These are phyloP conservation scores for Dryobotodes eremita DNA, from an alignment of 2,888 invertebrate genomes.

Conservation along the genomic window DNA sequence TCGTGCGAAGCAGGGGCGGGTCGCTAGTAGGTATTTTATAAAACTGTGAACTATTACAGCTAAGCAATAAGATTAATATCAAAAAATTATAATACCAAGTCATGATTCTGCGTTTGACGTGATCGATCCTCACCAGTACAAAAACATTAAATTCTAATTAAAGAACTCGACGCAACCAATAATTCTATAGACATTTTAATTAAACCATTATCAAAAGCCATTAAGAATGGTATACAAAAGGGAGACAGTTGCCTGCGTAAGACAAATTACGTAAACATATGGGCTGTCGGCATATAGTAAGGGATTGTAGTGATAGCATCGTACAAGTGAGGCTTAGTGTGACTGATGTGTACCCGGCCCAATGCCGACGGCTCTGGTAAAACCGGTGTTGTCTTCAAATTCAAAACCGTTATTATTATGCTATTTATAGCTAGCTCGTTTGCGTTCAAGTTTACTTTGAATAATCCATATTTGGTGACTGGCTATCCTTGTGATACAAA, in stretches of 20 bases:
- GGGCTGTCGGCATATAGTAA: constrained; percentile 67
- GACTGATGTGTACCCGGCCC: constrained; percentile 71
- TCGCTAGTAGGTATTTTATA: too few relatives aligned
- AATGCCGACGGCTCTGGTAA: constrained; percentile 49
- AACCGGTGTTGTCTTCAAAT: constrained; percentile 54
- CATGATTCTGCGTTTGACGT: not conserved
- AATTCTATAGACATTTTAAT: constrained; percentile 45
- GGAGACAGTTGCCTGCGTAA: constrained; percentile 59
- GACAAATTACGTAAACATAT: constrained; percentile 72
- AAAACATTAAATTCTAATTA: constrained; percentile 41
- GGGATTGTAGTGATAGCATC: constrained; percentile 71
- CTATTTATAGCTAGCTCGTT: constrained; percentile 21
- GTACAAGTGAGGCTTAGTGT: constrained; percentile 66
- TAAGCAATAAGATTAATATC: not conserved
- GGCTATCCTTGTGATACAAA: constrained; percentile 9
- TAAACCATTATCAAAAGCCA: constrained; percentile 45
- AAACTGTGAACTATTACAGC: not conserved
- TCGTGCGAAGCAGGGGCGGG: too few relatives aligned
- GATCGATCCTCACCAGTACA: not conserved
- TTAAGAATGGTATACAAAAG: constrained; percentile 49
- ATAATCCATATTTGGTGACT: constrained; percentile 9
- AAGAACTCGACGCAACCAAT: constrained; percentile 18
- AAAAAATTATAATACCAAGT: not conserved
- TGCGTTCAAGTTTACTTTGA: constrained; percentile 14
- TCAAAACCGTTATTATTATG: constrained; percentile 43